Evolutionary conservation across 1,140 invertebrate genomes (phyloP), one percentile per base, ranked within the genome.

Genomic region (Zelostemma sp.): DNA sequence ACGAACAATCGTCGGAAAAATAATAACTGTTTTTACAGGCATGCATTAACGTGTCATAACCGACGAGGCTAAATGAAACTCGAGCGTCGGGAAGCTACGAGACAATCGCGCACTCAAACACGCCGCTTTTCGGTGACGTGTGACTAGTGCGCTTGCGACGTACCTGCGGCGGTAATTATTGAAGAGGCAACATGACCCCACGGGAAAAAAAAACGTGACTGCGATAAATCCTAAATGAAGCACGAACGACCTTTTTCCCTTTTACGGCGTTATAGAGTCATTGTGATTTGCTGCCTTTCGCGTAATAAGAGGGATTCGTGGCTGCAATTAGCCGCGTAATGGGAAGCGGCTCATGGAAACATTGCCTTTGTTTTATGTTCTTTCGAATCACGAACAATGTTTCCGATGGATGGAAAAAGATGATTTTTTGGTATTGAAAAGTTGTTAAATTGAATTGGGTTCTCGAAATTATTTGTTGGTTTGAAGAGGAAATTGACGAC

Each of bases 1-100:
- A 59, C 67, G 74, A 79, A 80, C 77, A 79, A 79, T 79, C 66
- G 75, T 72, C 68, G 60, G 69, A 80, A 81, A 80, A 82, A 82
- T 82, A 81, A 81, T 80, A 77, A 82, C 75, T 79, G 77, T 80
- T 82, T 82, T 81, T 80, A 78, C 72, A 79, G 69, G 57, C 75
- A 76, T 77, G 76, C 64, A 71, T 75, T 55, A 73, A 73, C 53
- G 57, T 54, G 16, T 41, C 69, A 55, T 56, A 80, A 76, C 61
- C 67, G 74, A 71, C 66, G 33, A 38, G 18, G 17, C 35, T 54
- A 50, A 56, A 41, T 41, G 56, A 21, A 35, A 48, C 38, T 49
- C 40, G 40, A 41, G 11, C 40, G 1, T 15, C 14, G 14, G 1
- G 1, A 41, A 41, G n/a, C 40, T 6, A 41, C 40, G n/a, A 41